Evolutionary conservation across 1,140 invertebrate species (phyloP).

Genomic region (Venustaconcha ellipsiformis): DNA sequence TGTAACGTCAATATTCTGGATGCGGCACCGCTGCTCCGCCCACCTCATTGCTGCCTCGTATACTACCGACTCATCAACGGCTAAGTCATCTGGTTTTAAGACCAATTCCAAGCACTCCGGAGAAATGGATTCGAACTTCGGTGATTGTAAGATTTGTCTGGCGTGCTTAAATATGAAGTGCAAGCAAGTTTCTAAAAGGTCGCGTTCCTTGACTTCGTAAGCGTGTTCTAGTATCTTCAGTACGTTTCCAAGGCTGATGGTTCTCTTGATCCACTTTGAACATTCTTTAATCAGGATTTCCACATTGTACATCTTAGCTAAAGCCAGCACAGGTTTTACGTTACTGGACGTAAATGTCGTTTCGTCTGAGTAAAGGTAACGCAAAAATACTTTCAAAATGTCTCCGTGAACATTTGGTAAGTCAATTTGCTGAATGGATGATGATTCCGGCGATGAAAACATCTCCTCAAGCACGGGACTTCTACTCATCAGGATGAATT

Average conservation of each 20-base stretch:
- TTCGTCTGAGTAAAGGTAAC: constrained; percentile 20
- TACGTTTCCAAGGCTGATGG: constrained; percentile 27
- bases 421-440: neutral
- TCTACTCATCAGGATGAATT: constrained; percentile 46
- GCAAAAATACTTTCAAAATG: constrained; percentile 23
- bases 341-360: constrained; percentile 14
- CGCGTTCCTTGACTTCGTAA: constrained; percentile 17
- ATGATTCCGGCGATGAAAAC: constrained; percentile 15
- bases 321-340: constrained; percentile 18
- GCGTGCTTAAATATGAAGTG: constrained; percentile 28
- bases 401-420: constrained; percentile 25
- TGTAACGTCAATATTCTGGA: constrained; percentile 17
- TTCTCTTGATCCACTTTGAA: constrained; percentile 17
- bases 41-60: constrained; percentile 27
- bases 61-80: constrained; percentile 29
- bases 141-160: constrained; percentile 16
- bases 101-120: constrained; percentile 25
- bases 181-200: constrained; percentile 28
- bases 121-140: constrained; percentile 19
- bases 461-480: constrained; percentile 46
- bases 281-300: constrained; percentile 26
- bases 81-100: constrained; percentile 24
- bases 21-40: constrained; percentile 16
- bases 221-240: constrained; percentile 30
- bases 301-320: constrained; percentile 28